A percentile compares a stretch with the other conserved stretches of the same genome.
Conservation (phyloP, 2,113 vertebrate genomes). For the Muscicapa adusta region DNA sequence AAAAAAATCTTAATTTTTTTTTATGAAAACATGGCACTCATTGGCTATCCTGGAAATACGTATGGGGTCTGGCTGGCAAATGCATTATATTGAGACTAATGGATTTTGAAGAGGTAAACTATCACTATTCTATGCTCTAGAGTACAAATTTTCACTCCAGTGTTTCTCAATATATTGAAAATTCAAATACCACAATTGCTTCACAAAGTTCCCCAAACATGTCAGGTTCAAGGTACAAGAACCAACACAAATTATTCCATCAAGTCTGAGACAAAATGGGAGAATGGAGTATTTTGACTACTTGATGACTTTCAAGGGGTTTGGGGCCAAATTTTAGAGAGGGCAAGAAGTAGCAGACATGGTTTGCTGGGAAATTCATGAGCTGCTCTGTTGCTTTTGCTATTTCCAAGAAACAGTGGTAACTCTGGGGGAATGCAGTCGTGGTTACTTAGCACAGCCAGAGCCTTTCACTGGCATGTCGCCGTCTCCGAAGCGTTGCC, state of each 20-base stretch:
- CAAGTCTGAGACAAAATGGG: not conserved
- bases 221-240: not conserved
- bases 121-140: not conserved
- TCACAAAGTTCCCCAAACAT: not conserved
- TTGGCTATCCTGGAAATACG: not conserved
- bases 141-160: not conserved
- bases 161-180: not conserved
- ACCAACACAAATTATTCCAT: not conserved
- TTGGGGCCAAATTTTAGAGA: not conserved
- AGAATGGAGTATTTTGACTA: not conserved
- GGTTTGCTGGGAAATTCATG: not conserved
- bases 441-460: constrained; percentile 25
- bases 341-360: not conserved
- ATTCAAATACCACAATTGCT: not conserved
- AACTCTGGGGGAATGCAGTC: not conserved
- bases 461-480: not conserved
- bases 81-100: not conserved
- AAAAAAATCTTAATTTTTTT: not conserved
- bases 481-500: not conserved
- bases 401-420: not conserved
- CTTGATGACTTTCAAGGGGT: accelerated
- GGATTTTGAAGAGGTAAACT: not conserved
- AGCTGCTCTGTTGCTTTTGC: not conserved
- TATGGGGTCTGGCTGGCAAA: not conserved
- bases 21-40: not conserved